phyloP scores from a whole-genome alignment of 2,113 vertebrate genomes.

The Percina caprodes region DNA sequence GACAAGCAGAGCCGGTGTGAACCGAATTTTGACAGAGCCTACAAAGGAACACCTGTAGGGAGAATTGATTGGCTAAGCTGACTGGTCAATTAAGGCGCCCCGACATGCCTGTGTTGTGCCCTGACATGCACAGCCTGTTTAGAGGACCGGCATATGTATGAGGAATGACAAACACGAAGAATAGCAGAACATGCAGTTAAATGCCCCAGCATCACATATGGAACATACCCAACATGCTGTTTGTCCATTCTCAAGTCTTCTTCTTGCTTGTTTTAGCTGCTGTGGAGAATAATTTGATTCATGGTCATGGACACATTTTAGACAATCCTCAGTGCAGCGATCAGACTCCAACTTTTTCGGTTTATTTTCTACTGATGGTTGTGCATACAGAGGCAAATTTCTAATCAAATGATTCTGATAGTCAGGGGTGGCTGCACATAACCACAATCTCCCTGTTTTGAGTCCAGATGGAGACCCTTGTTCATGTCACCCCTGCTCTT shows the following conservation, averaged over 20 bases:
- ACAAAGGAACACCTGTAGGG: conserved; percentile 33
- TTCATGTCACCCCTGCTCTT: conserved; percentile 16
- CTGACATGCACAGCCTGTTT: conserved; percentile 18
- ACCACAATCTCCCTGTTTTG: conserved; percentile 13
- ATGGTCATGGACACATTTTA: conserved; percentile 8
- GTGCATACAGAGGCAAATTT: neutral
- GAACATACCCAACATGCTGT: neutral
- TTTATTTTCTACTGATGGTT: neutral
- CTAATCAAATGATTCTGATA: neutral
- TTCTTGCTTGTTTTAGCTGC: neutral
- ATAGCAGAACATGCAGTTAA: neutral
- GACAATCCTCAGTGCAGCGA: neutral
- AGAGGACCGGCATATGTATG: neutral
- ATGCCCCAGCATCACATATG: neutral
- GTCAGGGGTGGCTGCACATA: neutral
- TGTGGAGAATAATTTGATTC: conserved; percentile 4
- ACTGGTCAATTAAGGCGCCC: conserved; percentile 24
- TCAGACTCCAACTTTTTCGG: neutral
- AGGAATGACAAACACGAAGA: neutral
- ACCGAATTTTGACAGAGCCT: conserved; percentile 29
- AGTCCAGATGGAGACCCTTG: conserved; percentile 44
- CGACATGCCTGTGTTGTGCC: neutral
- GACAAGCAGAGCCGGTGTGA: neutral
- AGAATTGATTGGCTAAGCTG: conserved; percentile 20
- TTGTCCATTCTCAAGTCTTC: conserved; percentile 23